A percentile compares a stretch with the other conserved stretches of the same genome.
Conservation (phyloP, 2,888 invertebrate species). For the Scelioninae gen. 2 region DNA sequence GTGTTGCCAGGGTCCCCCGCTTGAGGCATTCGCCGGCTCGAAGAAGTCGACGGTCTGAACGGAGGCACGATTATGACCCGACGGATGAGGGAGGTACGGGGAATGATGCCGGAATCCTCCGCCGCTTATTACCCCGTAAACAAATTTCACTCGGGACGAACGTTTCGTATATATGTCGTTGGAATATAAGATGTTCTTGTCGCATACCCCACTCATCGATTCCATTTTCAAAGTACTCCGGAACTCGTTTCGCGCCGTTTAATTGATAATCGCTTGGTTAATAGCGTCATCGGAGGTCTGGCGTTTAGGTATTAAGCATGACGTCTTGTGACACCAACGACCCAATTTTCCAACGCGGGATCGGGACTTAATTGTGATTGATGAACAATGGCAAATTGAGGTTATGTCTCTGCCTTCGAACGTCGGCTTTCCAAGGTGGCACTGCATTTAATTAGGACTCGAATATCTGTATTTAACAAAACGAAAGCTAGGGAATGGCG, state of each 20-base stretch:
- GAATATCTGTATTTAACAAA: too few relatives aligned
- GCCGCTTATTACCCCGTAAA: conserved; percentile 66
- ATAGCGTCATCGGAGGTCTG: not conserved
- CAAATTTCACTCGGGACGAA: conserved; percentile 67
- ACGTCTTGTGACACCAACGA: conserved; percentile 28
- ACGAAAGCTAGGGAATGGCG: too few relatives aligned
- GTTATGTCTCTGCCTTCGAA: conserved; percentile 1
- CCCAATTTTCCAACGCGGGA: conserved; percentile 23
- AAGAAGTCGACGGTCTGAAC: conserved; percentile 61
- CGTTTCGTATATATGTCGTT: not conserved
- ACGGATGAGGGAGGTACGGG: conserved; percentile 73
- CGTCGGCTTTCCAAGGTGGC: conserved; percentile 1
- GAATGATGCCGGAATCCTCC: conserved; percentile 75
- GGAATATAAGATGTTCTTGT: conserved; percentile 42
- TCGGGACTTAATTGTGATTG: conserved; percentile 30
- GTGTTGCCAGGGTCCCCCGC: too few relatives aligned
- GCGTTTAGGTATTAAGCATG: not conserved
- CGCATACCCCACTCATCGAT: conserved; percentile 4
- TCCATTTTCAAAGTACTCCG: conserved; percentile 1
- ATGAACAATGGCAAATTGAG: conserved; percentile 32
- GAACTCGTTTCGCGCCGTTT: conserved; percentile 13
- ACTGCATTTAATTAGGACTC: conserved; percentile 8
- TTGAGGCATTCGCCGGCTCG: conserved; percentile 57
- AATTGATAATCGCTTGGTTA: conserved; percentile 6
- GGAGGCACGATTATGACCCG: conserved; percentile 47